These are phyloP conservation scores for Labeo rohita DNA, from an alignment of 2,113 vertebrate species.

Conservation along the genomic window DNA sequence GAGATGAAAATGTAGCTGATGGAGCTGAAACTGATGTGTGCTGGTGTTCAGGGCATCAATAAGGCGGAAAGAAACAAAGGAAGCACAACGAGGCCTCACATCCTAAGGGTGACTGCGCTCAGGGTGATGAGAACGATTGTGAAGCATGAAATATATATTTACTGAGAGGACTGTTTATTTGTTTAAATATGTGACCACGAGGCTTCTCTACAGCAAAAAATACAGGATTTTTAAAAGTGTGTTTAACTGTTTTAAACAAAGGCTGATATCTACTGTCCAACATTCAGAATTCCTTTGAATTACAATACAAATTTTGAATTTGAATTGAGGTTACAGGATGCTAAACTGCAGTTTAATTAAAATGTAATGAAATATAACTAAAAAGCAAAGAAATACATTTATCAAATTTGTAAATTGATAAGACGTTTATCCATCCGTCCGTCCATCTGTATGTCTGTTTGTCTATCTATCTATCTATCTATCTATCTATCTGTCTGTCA, in stretches of 20 bases:
- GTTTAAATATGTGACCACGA: neutral
- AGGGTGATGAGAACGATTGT: slow-evolving; percentile 20
- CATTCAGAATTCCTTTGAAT: neutral
- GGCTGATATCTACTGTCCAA: neutral
- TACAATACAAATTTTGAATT: neutral
- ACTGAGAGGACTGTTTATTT: slow-evolving; percentile 31
- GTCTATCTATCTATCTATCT: too few species aligned
- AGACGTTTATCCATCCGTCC: too few species aligned
- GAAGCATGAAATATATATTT: slow-evolving; percentile 16
- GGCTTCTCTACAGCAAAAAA: neutral
- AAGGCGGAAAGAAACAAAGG: neutral
- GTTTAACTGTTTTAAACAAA: neutral
- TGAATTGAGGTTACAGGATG: neutral
- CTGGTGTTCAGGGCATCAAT: neutral
- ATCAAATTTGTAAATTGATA: too few species aligned
- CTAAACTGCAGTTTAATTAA: neutral
- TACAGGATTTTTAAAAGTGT: neutral
- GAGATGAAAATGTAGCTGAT: slow-evolving; percentile 14
- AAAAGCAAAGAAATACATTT: too few species aligned
- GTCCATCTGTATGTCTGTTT: too few species aligned
- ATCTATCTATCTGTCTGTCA: too few species aligned
- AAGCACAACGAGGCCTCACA: neutral
- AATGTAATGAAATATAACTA: neutral
- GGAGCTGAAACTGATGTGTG: neutral
- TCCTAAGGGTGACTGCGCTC: neutral